Percentiles rank a stretch among this genome's conserved stretches.
Evolutionary conservation across 2,113 vertebrate genomes (phyloP).

Genomic region (Campylomormyrus numenius): DNA sequence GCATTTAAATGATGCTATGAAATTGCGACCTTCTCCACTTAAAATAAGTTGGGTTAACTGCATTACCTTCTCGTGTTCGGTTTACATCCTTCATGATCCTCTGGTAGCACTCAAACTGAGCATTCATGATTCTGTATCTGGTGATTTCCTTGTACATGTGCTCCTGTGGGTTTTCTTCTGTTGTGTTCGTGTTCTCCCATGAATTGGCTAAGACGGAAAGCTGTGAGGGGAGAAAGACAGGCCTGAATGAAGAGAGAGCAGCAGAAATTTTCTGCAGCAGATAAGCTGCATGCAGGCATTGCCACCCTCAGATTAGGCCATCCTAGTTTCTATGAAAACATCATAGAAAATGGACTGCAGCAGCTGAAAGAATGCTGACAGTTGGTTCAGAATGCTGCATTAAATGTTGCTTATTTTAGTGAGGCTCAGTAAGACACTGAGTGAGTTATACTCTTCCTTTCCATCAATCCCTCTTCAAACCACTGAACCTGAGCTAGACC

Average conservation of each 20-base stretch:
- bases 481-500: background rate
- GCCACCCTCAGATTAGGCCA: background rate
- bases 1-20: background rate
- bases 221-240: slow-evolving; percentile 44
- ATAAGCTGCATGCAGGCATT: background rate
- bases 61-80: slow-evolving; percentile 43
- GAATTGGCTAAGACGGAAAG: slow-evolving; percentile 55
- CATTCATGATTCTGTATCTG: slow-evolving; percentile 86
- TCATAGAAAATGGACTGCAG: background rate
- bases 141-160: slow-evolving; percentile 65
- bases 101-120: slow-evolving; percentile 96
- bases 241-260: background rate
- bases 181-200: slow-evolving; percentile 46
- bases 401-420: background rate
- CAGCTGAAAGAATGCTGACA: background rate
- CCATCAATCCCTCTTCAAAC: background rate
- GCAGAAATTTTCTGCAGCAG: background rate
- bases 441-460: background rate
- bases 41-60: background rate
- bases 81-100: slow-evolving; percentile 78
- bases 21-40: background rate
- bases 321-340: background rate
- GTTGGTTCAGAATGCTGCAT: background rate
- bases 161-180: slow-evolving; percentile 41
- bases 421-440: background rate